These are phyloP conservation scores for Dromaius novaehollandiae DNA, from an alignment of 2,113 vertebrate species.

Conservation along the genomic window DNA sequence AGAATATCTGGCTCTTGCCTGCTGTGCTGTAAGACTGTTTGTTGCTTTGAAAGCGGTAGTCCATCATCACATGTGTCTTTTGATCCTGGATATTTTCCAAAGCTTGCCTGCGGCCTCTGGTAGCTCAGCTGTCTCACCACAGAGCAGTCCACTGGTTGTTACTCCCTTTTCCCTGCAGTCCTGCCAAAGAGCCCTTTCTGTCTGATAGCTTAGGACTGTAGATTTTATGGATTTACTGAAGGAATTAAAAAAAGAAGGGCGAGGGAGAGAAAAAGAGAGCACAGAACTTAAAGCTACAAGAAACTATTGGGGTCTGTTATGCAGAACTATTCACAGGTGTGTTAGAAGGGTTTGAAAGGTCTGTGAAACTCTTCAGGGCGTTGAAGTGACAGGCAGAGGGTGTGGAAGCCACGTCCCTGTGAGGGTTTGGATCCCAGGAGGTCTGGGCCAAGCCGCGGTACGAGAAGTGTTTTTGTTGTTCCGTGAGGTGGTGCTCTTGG, in stretches of 20 bases:
- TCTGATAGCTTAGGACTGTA: not conserved
- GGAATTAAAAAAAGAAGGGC: not conserved
- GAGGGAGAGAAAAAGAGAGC: not conserved
- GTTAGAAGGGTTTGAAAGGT: not conserved
- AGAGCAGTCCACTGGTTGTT: not conserved
- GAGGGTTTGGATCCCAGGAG: not conserved
- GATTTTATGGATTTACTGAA: not conserved
- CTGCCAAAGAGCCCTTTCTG: not conserved
- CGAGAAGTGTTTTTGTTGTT: not conserved
- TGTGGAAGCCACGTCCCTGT: not conserved
- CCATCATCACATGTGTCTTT: not conserved
- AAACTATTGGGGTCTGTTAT: not conserved
- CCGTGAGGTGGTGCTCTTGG: not conserved
- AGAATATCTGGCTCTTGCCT: not conserved
- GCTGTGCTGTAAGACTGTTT: not conserved
- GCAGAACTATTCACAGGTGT: not conserved
- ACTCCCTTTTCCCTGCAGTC: not conserved
- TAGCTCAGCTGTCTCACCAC: not conserved
- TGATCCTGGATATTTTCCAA: not conserved
- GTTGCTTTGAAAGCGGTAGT: conserved; percentile 20
- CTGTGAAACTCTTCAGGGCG: too few relatives aligned
- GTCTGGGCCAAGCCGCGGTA: too few relatives aligned
- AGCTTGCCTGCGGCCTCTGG: not conserved
- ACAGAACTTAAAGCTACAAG: not conserved
- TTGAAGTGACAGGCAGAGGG: not conserved